Conservation (phyloP, 2,113 vertebrate genomes). For the Megaceryle maxima region DNA sequence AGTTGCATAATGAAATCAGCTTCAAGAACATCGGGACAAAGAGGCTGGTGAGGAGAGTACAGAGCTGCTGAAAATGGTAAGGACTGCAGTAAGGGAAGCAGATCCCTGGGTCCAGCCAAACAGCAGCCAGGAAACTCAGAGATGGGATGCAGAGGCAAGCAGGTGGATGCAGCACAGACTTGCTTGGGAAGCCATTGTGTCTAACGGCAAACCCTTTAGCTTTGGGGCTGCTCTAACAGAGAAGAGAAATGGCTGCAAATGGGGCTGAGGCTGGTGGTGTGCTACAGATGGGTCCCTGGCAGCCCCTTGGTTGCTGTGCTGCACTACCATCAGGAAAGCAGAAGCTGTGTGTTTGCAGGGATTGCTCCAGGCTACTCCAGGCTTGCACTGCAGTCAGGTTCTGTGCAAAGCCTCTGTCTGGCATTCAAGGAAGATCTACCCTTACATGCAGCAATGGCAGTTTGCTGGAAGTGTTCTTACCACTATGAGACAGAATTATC, state of each 20-base stretch:
- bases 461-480: not conserved
- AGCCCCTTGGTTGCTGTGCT: rapidly evolving
- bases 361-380: rapidly evolving
- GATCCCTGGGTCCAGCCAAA: not conserved
- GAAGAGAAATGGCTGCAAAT: not conserved
- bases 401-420: not conserved
- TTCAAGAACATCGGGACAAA: conserved; percentile 26
- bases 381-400: not conserved
- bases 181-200: not conserved
- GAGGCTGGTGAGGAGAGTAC: not conserved
- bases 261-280: not conserved
- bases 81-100: not conserved
- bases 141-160: rapidly evolving
- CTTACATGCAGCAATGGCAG: not conserved
- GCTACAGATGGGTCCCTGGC: not conserved
- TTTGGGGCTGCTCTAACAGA: not conserved
- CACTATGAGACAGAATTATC: not conserved
- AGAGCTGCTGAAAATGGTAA: not conserved
- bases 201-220: not conserved
- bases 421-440: not conserved
- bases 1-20: conserved; percentile 23
- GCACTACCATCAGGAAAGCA: not conserved
- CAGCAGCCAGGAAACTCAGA: not conserved
- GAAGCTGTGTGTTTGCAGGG: not conserved
- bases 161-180: not conserved